A percentile compares a stretch with the other conserved stretches of the same genome.
Evolutionary conservation across 2,113 vertebrate species (phyloP).

Genomic region (Meleagris gallopavo): DNA sequence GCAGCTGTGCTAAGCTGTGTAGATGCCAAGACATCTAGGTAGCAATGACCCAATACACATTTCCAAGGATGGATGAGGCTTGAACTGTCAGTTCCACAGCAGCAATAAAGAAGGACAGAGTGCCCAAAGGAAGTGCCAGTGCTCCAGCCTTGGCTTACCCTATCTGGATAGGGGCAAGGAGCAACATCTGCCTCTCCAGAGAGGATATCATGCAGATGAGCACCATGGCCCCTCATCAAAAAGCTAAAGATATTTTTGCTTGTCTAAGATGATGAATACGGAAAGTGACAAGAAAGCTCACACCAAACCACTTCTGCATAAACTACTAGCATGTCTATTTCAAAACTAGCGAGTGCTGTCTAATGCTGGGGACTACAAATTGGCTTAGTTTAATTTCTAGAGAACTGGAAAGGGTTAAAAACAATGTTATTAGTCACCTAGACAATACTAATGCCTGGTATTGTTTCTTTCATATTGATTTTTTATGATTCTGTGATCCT

Average conservation of each 20-base stretch:
- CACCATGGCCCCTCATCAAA: not conserved
- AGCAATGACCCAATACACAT: not conserved
- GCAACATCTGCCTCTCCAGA: not conserved
- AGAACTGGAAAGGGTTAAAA: not conserved
- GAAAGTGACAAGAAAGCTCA: not conserved
- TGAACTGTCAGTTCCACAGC: not conserved
- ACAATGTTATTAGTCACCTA: not conserved
- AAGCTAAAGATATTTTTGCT: fast-evolving
- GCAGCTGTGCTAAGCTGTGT: not conserved
- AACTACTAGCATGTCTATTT: not conserved
- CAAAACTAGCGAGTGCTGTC: not conserved
- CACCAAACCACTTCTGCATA: not conserved
- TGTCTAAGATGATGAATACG: fast-evolving
- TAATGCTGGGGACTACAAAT: not conserved
- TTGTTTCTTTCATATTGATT: not conserved
- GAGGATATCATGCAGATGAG: no score
- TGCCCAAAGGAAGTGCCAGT: not conserved
- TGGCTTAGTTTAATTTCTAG: not conserved
- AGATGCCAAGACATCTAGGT: not conserved
- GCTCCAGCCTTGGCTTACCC: not conserved
- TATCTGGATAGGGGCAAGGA: not conserved
- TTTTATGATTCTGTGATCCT: not conserved
- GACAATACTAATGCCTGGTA: not conserved
- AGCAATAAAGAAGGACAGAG: not conserved
- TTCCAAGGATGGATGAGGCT: not conserved